phyloP scores from a whole-genome alignment of 2,113 vertebrate genomes.

The Pollimyrus isidori region DNA sequence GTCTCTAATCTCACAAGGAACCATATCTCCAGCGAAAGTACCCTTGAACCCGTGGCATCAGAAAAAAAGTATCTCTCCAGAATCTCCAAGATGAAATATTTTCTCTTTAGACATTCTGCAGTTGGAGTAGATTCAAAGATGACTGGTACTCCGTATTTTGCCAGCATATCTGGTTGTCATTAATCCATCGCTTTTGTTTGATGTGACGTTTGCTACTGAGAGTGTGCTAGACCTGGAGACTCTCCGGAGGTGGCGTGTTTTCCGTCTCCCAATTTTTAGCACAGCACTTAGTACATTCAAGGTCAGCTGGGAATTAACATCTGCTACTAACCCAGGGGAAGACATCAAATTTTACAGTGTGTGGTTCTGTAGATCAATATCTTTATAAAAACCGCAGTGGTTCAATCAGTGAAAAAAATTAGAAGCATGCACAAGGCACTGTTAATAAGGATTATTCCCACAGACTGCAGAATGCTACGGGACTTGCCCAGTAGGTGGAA shows the following conservation, averaged over 20 bases:
- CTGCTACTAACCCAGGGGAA: not conserved
- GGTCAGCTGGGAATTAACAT: not conserved
- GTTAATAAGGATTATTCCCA: not conserved
- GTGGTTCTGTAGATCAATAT: not conserved
- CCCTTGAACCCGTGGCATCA: not conserved
- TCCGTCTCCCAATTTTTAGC: not conserved
- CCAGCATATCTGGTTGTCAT: not conserved
- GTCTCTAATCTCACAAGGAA: not conserved
- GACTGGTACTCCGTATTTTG: not conserved
- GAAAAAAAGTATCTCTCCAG: not conserved
- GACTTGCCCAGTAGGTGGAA: not conserved
- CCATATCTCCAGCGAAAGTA: not conserved
- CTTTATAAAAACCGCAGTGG: not conserved
- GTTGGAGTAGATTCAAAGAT: not conserved
- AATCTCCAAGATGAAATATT: not conserved
- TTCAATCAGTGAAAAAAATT: not conserved
- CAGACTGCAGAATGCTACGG: not conserved
- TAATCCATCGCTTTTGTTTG: not conserved
- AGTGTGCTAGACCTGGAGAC: not conserved
- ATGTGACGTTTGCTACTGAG: not conserved
- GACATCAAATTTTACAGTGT: conserved; percentile 1
- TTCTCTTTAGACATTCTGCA: not conserved
- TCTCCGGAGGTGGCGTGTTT: not conserved
- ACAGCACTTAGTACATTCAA: not conserved
- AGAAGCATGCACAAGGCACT: no score